These are phyloP conservation scores for Psilanteris sp. DNA, from an alignment of 1,140 invertebrate genomes.

Conservation along the genomic window DNA sequence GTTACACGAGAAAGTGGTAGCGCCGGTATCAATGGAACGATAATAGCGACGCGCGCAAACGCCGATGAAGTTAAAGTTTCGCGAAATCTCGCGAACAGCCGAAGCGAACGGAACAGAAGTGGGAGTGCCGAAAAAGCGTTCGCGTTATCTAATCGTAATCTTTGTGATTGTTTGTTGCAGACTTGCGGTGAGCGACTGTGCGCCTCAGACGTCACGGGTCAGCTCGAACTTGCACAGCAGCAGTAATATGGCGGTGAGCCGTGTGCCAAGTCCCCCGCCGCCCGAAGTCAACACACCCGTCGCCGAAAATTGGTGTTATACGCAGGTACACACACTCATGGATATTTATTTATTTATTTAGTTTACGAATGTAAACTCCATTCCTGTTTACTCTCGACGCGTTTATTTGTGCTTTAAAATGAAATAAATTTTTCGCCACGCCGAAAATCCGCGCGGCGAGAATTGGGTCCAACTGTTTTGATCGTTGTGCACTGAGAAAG, in stretches of 20 bases:
- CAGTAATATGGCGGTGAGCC: constrained; percentile 93
- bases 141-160: constrained; percentile 49
- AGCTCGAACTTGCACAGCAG: constrained; percentile 87
- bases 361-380: too few species aligned
- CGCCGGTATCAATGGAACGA: constrained; percentile 17
- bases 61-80: constrained; percentile 14
- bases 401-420: too few species aligned
- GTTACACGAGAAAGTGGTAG: too few species aligned
- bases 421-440: too few species aligned
- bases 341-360: too few species aligned
- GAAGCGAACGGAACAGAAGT: too few species aligned
- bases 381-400: too few species aligned
- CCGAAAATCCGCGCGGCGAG: too few species aligned
- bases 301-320: constrained; percentile 97
- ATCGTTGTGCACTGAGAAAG: too few species aligned
- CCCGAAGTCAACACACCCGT: constrained; percentile 95
- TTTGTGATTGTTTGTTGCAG: constrained; percentile 81
- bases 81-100: constrained; percentile 6
- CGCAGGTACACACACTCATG: constrained; percentile 86
- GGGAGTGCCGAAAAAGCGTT: too few species aligned
- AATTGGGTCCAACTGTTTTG: too few species aligned
- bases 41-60: constrained; percentile 39
- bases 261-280: constrained; percentile 92
- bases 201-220: constrained; percentile 89
- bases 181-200: constrained; percentile 92